phyloP scores from a whole-genome alignment of 2,797 vertebrate species.

The Hypotaenidia philippensis region DNA sequence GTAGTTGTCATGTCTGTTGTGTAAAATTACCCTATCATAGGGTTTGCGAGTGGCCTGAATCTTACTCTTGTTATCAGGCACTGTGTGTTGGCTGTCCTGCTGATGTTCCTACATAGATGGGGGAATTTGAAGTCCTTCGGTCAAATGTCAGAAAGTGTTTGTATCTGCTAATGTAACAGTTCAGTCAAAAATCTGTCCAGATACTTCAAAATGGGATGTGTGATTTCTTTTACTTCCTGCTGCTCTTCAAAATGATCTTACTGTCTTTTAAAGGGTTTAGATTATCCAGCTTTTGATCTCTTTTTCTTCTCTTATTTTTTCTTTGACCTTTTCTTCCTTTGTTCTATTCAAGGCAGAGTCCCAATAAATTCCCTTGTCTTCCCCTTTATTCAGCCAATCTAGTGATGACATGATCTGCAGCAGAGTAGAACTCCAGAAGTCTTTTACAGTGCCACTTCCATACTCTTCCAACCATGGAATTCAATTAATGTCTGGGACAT shows the following conservation, averaged over 20 bases:
- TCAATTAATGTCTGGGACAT: background rate
- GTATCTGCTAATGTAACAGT: background rate
- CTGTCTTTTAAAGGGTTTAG: background rate
- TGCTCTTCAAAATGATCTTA: background rate
- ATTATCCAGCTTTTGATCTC: background rate
- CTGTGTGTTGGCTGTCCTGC: accelerated
- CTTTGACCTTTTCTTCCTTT: background rate
- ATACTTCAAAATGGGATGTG: background rate
- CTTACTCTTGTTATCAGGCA: background rate
- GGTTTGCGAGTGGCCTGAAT: background rate
- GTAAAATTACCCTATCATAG: background rate
- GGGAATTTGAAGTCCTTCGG: background rate
- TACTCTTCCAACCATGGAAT: background rate
- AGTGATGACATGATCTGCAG: background rate
- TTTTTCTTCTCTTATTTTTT: background rate
- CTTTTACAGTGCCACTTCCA: background rate
- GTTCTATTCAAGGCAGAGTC: background rate
- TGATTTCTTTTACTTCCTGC: background rate
- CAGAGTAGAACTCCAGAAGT: background rate
- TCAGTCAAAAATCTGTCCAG: background rate
- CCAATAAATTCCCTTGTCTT: background rate
- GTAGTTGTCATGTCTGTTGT: background rate
- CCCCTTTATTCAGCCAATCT: background rate
- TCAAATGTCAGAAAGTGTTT: background rate
- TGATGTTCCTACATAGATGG: background rate